Base-by-base conservation (phyloP, 1,140 invertebrate genomes). In the Hydropsyche tenuis region DNA sequence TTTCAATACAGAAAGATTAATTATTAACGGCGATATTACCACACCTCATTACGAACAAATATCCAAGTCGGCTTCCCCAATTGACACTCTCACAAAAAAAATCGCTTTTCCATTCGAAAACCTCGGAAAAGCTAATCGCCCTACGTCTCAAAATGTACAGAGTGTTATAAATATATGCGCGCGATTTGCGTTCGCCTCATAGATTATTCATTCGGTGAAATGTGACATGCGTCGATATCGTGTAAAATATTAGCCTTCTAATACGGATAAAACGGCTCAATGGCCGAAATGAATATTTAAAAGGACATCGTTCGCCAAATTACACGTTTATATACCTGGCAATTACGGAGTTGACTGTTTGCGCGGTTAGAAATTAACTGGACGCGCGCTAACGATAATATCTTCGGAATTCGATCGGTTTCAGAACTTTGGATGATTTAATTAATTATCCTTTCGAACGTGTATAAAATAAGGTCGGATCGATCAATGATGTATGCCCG, bases 221-320 rank as follows among this genome's bases (percentile, higher is more conserved):
- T 60, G 56, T 60, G 56, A 60, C 56, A 60, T 25, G 56, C 22
- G 18, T 60, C 23, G 56, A 60, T 60, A 60, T 60, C 23, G 2
- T 22, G 56, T 60, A 20, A 23, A 27, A 60, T 60, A 60, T 60
- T 60, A 22, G 23, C 23, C 30, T 18, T 60, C 56, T 60, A 60
- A 60, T 60, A 60, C 22, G 23, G 56, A 60, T 60, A 60, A 60
- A 22, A 20, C 30, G 30, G 9, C 30, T 37, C 30, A 37, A 37
- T 16, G 45, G 45, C 45, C 16, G 16, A 48, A 48, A 48, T 48
- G 45, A 48, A 48, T 48, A 48, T 48, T 48, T 16, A 48, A 48
- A 37, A 37, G 30, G 30, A 37, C 30, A 4, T 37, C 30, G 30
- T 37, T 37, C 30, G 9, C 30, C 30, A 37, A 37, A 37, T 37